phyloP scores from a whole-genome alignment of 2,888 invertebrate genomes.

The Tortricodes alternella region DNA sequence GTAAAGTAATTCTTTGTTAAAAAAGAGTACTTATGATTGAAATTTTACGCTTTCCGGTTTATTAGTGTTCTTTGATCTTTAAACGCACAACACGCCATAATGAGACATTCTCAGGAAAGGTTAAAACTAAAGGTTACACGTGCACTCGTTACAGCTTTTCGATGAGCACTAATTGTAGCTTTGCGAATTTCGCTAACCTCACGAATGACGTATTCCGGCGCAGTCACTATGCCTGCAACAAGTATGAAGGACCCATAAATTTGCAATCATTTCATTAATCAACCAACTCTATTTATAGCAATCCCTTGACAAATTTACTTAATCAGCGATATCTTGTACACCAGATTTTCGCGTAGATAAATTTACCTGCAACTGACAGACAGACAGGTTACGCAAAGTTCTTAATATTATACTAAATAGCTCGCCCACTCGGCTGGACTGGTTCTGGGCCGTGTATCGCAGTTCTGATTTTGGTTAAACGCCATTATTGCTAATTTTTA shows the following conservation, averaged over 20 bases:
- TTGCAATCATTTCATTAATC: background rate
- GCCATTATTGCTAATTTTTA: background rate
- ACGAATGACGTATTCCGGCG: too few relatives aligned
- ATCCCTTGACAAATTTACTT: background rate
- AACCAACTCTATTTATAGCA: background rate
- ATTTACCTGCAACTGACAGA: constrained; percentile 12
- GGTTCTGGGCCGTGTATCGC: background rate
- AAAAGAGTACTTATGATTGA: too few relatives aligned
- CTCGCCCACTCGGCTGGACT: constrained; percentile 16
- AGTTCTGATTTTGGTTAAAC: background rate
- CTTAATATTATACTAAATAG: constrained; percentile 29
- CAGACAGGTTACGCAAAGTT: constrained; percentile 31
- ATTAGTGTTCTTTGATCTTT: too few relatives aligned
- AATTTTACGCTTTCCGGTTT: too few relatives aligned
- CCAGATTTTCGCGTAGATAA: constrained; percentile 17
- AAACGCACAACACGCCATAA: too few relatives aligned
- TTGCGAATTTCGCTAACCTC: too few relatives aligned
- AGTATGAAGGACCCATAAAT: too few relatives aligned
- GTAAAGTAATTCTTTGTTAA: background rate
- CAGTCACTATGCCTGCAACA: too few relatives aligned
- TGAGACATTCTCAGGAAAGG: too few relatives aligned
- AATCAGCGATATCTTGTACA: background rate
- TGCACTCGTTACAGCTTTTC: too few relatives aligned
- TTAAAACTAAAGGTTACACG: too few relatives aligned
- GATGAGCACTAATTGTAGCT: too few relatives aligned